Evolutionary conservation across 1,140 invertebrate genomes (phyloP), one percentile per base, ranked within the genome.

Genomic region (Orussus abietinus): DNA sequence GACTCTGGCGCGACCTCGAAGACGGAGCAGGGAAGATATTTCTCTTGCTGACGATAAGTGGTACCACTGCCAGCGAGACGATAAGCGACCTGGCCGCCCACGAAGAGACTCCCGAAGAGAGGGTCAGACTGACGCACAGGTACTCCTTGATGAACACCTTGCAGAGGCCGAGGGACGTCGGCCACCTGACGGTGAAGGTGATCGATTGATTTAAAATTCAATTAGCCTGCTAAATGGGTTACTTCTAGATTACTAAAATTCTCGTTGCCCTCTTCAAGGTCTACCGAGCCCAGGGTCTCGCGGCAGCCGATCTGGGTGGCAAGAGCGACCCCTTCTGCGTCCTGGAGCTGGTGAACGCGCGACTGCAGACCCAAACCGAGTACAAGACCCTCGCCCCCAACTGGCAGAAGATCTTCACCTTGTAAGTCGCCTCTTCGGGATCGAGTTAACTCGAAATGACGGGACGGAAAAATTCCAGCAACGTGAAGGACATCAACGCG

Each of bases 371-470:
- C 0, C 94, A 98, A 67, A 99, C 96, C 1, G 94, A 98, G 67
- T 99, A 99, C 67, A 98, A 98, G 69, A 99, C 96, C 0, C 74
- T 99, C 3, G 81, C 85, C 33, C 96, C 96, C 0, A 90, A 86
- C 45, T 99, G 96, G 96, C 93, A 97, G 70, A 98, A 98, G 75
- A 91, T 97, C 51, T 99, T 99, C 66, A 95, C 90, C 22, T 97
- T 99, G 91, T 95, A 75, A 87, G 88, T 81, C 9, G n/a, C n/a
- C n/a, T n/a, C n/a, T n/a, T n/a, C n/a, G n/a, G n/a, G n/a, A n/a
- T n/a, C n/a, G n/a, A n/a, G n/a, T n/a, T n/a, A n/a, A n/a, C n/a
- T n/a, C n/a, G n/a, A n/a, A n/a, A n/a, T n/a, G n/a, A n/a, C n/a
- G n/a, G n/a, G n/a, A n/a, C n/a, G n/a, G n/a, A n/a, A n/a, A n/a